Evolutionary conservation across 2,888 invertebrate genomes (phyloP), one percentile per base, ranked within the genome.

Genomic region (Agrochola litura): DNA sequence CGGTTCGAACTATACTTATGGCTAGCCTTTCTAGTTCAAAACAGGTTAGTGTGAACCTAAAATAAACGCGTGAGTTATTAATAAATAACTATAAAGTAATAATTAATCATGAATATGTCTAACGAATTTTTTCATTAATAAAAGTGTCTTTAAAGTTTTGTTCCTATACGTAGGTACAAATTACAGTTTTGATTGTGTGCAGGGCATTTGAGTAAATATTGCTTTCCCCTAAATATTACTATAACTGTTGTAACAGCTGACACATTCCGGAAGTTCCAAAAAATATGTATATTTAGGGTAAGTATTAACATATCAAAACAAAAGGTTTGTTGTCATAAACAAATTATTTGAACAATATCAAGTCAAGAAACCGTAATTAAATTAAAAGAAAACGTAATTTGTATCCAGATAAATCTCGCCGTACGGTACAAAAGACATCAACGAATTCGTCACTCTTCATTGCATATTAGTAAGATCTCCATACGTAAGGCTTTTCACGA

Each of bases 371-470:
- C n/a, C n/a, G 56, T 56, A 54, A 54, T 54, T 22, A 54, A 22
- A 54, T 54, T 54, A 22, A 22, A 52, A 52, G 22, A 52, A 14
- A 52, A 54, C n/a, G n/a, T 56, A 60, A 16, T 25, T 25, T 16
- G 0, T 14, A 8, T 25, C 16, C 2, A 25, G 58, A 16, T 8
- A 25, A 6, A 54, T 56, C 8, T 78, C 6, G 54, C 30, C 49
- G n/a, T 75, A 76, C 76, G 92, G n/a, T 75, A 76, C 76, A 92
- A 93, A 95, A 93, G 94, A 95, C 90, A 85, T 95, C 93, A 94
- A 95, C 94, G 95, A 89, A 90, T 69, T 60, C 37, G 2, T 0
- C 10, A 54, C 5, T 22, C 37, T 52, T 60, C 54, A 46, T 54
- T 49, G 2, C 46, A 41, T 19, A 22, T 43, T 25, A 43, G 2